A percentile compares a stretch with the other conserved stretches of the same genome.
Conservation (phyloP, 2,797 vertebrate genomes). For the Pteropus rufus region DNA sequence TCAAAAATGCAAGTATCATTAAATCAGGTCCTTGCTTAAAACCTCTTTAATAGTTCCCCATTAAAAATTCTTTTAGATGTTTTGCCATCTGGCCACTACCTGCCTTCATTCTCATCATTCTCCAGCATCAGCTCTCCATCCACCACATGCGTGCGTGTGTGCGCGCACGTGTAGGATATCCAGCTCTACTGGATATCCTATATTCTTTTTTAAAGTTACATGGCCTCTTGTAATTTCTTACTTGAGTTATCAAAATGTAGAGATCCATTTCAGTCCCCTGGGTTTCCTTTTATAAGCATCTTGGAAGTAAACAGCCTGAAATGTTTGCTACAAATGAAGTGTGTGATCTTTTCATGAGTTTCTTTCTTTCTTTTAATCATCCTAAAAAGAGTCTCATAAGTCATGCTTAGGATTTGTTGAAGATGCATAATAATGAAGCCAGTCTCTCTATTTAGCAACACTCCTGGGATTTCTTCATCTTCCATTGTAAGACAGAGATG, state of each 20-base stretch:
- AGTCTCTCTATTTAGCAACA: constrained; percentile 34
- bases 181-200: background rate
- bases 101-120: background rate
- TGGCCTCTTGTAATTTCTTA: background rate
- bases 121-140: background rate
- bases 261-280: background rate
- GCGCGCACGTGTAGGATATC: rapidly evolving
- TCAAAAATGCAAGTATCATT: background rate
- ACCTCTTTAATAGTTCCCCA: background rate
- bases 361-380: constrained; percentile 66
- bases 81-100: background rate
- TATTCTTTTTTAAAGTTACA: background rate
- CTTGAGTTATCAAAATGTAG: background rate
- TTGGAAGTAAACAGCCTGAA: constrained; percentile 33
- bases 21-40: background rate
- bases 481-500: background rate
- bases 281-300: constrained; percentile 38
- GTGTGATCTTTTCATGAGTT: constrained; percentile 61
- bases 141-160: no score
- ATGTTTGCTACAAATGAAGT: constrained; percentile 54
- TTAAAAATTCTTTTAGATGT: background rate
- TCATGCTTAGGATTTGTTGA: constrained; percentile 15
- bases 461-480: background rate
- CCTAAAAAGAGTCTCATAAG: constrained; percentile 55
- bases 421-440: constrained; percentile 59